Evolutionary conservation across 1,140 invertebrate genomes (phyloP).

Genomic region (Caenorhabditis briggsae): DNA sequence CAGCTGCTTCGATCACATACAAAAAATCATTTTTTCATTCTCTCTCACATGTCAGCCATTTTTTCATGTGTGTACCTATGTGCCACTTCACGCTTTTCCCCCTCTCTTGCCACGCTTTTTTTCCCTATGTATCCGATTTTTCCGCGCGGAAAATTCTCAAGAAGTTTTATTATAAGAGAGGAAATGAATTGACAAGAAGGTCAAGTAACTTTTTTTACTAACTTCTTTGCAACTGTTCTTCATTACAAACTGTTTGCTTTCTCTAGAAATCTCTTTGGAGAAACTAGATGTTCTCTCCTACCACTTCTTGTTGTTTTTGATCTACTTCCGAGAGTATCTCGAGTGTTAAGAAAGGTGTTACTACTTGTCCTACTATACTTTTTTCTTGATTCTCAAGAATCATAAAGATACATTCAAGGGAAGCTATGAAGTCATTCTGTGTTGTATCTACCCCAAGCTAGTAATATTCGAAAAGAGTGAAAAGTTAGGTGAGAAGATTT

Average conservation of each 20-base stretch:
- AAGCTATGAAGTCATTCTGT: too few relatives aligned
- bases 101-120: not conserved
- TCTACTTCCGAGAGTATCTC: not conserved
- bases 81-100: conserved; percentile 11
- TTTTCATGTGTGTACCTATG: not conserved
- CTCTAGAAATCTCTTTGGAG: not conserved
- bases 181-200: conserved; percentile 2
- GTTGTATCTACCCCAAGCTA: too few relatives aligned
- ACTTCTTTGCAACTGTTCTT: not conserved
- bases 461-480: too few relatives aligned
- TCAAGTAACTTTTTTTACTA: conserved; percentile 13
- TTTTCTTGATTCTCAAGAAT: not conserved
- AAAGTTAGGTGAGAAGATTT: too few relatives aligned
- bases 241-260: conserved; percentile 10
- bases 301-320: not conserved
- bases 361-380: conserved; percentile 12
- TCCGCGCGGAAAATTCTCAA: conserved; percentile 23
- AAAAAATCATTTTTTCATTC: not conserved
- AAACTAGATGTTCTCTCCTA: not conserved
- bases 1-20: not conserved
- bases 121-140: not conserved
- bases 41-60: too few relatives aligned
- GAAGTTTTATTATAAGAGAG: too few relatives aligned
- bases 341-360: not conserved
- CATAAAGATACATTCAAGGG: not conserved